Evolutionary conservation across 2,113 vertebrate genomes (phyloP).

Genomic region (Ornithorhynchus anatinus): DNA sequence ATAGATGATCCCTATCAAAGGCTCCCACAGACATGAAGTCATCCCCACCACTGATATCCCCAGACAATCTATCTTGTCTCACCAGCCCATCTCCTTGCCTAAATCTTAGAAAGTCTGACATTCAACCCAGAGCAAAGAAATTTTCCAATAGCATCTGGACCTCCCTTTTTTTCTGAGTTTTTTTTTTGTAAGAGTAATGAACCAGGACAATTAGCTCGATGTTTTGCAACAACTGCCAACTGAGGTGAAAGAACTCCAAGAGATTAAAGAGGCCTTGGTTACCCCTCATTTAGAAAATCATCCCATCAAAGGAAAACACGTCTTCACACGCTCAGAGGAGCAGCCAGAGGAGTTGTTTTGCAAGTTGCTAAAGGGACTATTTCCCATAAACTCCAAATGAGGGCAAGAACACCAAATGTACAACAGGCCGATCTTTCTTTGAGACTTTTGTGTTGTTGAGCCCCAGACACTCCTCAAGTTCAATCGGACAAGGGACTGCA

Average conservation of each 20-base stretch:
- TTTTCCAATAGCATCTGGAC: constrained; percentile 5
- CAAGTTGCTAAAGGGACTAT: background rate
- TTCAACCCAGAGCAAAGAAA: background rate
- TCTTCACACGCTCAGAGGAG: constrained; percentile 12
- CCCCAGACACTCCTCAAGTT: background rate
- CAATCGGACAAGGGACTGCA: too few species aligned
- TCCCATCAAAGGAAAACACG: constrained; percentile 18
- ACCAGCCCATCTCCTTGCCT: background rate
- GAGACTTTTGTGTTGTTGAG: background rate
- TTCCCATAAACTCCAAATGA: background rate
- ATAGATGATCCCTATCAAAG: background rate
- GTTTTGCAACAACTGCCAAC: constrained; percentile 52
- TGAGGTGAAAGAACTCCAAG: constrained; percentile 34
- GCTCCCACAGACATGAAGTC: constrained; percentile 21
- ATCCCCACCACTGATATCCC: background rate
- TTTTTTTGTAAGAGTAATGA: constrained; percentile 45
- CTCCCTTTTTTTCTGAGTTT: background rate
- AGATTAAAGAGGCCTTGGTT: constrained; percentile 34
- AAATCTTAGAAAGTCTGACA: constrained; percentile 29
- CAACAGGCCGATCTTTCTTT: background rate
- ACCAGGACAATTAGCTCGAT: constrained; percentile 34
- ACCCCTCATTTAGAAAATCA: constrained; percentile 32
- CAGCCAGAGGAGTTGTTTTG: background rate
- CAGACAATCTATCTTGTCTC: background rate
- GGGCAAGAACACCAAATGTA: background rate